Evolutionary conservation across 2,888 invertebrate genomes (phyloP).

Genomic region (Bhutanitis thaidina): DNA sequence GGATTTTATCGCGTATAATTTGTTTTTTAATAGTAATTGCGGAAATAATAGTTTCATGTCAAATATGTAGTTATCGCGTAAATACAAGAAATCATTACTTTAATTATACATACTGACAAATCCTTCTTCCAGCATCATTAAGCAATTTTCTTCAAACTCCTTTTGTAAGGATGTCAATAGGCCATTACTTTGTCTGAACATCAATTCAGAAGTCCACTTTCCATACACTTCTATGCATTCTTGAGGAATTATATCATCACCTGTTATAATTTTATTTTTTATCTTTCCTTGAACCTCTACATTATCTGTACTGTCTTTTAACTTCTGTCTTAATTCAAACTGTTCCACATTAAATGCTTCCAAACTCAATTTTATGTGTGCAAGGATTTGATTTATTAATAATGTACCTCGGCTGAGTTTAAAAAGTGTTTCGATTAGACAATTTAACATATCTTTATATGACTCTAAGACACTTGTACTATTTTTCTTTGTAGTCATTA

Average conservation of each 20-base stretch:
- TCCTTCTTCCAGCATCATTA: slow-evolving; percentile 56
- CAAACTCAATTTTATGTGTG: slow-evolving; percentile 50
- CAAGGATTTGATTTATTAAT: slow-evolving; percentile 61
- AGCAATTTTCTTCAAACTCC: slow-evolving; percentile 59
- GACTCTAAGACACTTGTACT: slow-evolving; percentile 33
- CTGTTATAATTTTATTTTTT: slow-evolving; percentile 50
- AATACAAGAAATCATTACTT: no score
- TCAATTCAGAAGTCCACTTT: slow-evolving; percentile 59
- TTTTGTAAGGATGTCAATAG: slow-evolving; percentile 54
- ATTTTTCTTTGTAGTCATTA: slow-evolving; percentile 58
- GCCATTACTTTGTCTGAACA: slow-evolving; percentile 70
- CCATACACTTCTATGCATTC: slow-evolving; percentile 60
- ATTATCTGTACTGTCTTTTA: slow-evolving; percentile 34
- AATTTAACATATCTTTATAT: slow-evolving; percentile 59
- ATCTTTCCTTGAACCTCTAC: slow-evolving; percentile 42
- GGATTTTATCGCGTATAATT: no score
- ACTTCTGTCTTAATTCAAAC: slow-evolving; percentile 46
- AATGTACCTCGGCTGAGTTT: slow-evolving; percentile 62
- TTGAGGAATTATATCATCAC: slow-evolving; percentile 55
- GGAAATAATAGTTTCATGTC: no score
- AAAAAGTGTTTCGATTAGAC: slow-evolving; percentile 60
- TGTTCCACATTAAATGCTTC: slow-evolving; percentile 59
- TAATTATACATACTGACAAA: slow-evolving; percentile 55
- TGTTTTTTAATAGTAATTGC: no score
- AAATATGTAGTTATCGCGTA: no score